Evolutionary conservation across 2,888 invertebrate genomes (phyloP).

Genomic region (Agonum fuliginosum): DNA sequence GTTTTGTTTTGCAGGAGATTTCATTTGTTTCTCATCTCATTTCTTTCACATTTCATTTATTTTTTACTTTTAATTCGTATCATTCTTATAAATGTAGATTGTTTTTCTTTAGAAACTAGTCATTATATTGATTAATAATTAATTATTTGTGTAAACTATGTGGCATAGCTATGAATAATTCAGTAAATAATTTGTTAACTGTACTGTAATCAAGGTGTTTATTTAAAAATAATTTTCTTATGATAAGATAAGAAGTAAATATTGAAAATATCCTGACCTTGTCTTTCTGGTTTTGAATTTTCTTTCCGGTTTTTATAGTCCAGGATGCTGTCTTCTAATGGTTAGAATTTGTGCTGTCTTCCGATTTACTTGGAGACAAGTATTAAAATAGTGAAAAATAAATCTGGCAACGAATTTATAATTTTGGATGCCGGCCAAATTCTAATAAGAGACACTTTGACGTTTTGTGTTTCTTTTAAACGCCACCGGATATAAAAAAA

Average conservation of each 20-base stretch:
- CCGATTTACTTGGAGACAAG: conserved; percentile 25
- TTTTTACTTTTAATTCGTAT: conserved; percentile 5
- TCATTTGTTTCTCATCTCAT: background rate
- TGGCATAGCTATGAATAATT: no score
- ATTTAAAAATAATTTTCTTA: no score
- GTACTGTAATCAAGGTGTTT: no score
- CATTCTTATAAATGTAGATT: no score
- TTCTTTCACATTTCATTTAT: background rate
- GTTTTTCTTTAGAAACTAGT: no score
- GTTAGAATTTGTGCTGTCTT: background rate
- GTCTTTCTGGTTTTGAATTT: background rate
- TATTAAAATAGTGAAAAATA: conserved; percentile 35
- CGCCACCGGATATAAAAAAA: conserved; percentile 55
- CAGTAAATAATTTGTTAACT: no score
- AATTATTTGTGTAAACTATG: no score
- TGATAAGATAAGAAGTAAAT: background rate
- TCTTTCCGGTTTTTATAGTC: background rate
- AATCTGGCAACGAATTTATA: conserved; percentile 2
- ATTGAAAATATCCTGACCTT: conserved; percentile 5
- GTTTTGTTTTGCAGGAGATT: conserved; percentile 5
- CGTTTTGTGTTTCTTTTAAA: conserved; percentile 24
- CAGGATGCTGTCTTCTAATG: background rate
- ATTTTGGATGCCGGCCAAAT: conserved; percentile 40
- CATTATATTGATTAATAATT: no score
- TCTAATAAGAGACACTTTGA: conserved; percentile 41